phyloP scores from a whole-genome alignment of 2,888 invertebrate species.

The Zhuqinia jingwanae region DNA sequence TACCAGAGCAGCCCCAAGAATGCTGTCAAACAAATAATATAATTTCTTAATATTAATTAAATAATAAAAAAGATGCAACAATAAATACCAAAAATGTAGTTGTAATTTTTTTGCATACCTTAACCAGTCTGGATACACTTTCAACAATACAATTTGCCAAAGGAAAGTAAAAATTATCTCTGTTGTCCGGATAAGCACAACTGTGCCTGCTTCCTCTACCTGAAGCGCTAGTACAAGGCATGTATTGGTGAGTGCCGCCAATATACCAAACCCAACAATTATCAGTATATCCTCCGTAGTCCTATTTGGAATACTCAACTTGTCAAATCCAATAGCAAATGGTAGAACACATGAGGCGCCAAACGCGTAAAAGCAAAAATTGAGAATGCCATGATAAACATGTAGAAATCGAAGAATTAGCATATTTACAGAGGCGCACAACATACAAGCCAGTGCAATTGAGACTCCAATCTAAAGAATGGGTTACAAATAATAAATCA shows the following conservation, averaged over 20 bases:
- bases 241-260: not conserved
- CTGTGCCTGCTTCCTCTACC: not conserved
- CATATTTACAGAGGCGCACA: not conserved
- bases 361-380: not conserved
- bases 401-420: conserved; percentile 5
- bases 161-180: conserved; percentile 6
- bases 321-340: conserved; percentile 7
- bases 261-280: not conserved
- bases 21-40: not conserved
- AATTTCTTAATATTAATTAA: not conserved
- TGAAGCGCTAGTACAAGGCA: not conserved
- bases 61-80: no score
- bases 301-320: not conserved
- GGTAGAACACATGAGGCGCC: not conserved
- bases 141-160: not conserved
- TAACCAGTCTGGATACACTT: not conserved
- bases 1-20: not conserved
- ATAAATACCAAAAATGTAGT: not conserved
- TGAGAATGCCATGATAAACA: conserved; percentile 9
- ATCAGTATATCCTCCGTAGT: not conserved
- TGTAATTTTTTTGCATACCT: not conserved
- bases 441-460: not conserved
- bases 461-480: not conserved
- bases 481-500: not conserved
- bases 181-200: not conserved